Percentiles rank a stretch among this genome's conserved stretches.
These are phyloP conservation scores for Coenonympha glycerion DNA, from an alignment of 2,888 invertebrate species.

Conservation along the genomic window DNA sequence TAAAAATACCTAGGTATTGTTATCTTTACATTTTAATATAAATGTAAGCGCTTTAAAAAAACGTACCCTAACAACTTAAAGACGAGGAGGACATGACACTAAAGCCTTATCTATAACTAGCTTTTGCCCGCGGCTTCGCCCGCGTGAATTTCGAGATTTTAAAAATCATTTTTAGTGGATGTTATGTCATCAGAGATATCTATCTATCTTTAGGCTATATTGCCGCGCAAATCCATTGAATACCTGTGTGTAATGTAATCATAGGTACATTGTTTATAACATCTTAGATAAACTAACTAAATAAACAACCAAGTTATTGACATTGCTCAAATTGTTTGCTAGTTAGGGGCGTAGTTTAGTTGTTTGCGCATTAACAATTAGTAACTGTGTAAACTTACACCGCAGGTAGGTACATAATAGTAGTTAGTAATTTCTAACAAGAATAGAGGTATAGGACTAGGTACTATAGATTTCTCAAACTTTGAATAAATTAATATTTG, in stretches of 20 bases:
- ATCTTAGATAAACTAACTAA: not conserved
- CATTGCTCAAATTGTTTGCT: constrained; percentile 5
- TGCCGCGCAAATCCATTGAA: too few relatives aligned
- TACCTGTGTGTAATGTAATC: too few relatives aligned
- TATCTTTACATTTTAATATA: too few relatives aligned
- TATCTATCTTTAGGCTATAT: too few relatives aligned
- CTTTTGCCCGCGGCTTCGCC: too few relatives aligned
- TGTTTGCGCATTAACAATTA: constrained; percentile 8
- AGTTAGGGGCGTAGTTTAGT: constrained; percentile 2
- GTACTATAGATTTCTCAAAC: too few relatives aligned
- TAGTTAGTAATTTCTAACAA: not conserved
- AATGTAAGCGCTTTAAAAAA: not conserved
- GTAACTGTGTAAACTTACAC: not conserved
- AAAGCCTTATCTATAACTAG: not conserved
- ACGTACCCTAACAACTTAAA: not conserved
- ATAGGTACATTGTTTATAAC: not conserved
- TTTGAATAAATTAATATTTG: too few relatives aligned
- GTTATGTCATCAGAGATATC: too few relatives aligned
- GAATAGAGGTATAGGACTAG: not conserved
- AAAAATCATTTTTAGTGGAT: too few relatives aligned
- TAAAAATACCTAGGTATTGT: too few relatives aligned
- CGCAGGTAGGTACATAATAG: constrained; percentile 1
- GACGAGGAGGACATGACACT: not conserved
- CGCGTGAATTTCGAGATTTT: too few relatives aligned
- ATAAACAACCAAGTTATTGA: not conserved